Evolutionary conservation across 2,888 invertebrate genomes (phyloP).

Genomic region (Schrankia costaestrigalis): DNA sequence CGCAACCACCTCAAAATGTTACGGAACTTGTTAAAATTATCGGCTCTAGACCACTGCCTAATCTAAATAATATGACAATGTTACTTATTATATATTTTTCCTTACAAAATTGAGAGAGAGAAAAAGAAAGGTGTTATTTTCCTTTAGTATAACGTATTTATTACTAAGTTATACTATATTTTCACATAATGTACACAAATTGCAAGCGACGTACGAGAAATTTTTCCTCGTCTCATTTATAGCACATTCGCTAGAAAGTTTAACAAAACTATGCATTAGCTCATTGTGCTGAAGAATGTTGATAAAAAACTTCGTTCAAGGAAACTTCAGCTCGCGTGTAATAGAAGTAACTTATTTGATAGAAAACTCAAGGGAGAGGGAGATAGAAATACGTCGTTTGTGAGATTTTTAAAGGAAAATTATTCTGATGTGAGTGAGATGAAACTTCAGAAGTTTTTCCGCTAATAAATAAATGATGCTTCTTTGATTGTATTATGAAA

Average conservation of each 20-base stretch:
- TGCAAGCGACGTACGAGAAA: too few relatives aligned
- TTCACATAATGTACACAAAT: too few relatives aligned
- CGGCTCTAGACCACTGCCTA: too few relatives aligned
- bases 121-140: too few relatives aligned
- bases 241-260: conserved; percentile 21
- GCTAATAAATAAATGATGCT: too few relatives aligned
- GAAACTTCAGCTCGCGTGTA: conserved; percentile 35
- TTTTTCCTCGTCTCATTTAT: too few relatives aligned
- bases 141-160: too few relatives aligned
- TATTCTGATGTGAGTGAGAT: conserved; percentile 9
- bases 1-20: too few relatives aligned
- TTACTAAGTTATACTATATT: too few relatives aligned
- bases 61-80: background rate
- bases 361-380: conserved; percentile 30
- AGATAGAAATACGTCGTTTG: conserved; percentile 8
- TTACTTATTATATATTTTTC: background rate
- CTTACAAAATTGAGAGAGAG: background rate
- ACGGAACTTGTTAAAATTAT: too few relatives aligned
- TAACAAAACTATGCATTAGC: conserved; percentile 36
- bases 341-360: conserved; percentile 54
- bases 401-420: conserved; percentile 16
- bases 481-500: too few relatives aligned
- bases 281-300: conserved; percentile 39
- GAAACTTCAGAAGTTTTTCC: conserved; percentile 7
- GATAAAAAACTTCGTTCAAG: conserved; percentile 34